Evolutionary conservation across 2,888 invertebrate genomes (phyloP), one percentile per base, ranked within the genome.

Genomic region (Aleiodes leptofemur): DNA sequence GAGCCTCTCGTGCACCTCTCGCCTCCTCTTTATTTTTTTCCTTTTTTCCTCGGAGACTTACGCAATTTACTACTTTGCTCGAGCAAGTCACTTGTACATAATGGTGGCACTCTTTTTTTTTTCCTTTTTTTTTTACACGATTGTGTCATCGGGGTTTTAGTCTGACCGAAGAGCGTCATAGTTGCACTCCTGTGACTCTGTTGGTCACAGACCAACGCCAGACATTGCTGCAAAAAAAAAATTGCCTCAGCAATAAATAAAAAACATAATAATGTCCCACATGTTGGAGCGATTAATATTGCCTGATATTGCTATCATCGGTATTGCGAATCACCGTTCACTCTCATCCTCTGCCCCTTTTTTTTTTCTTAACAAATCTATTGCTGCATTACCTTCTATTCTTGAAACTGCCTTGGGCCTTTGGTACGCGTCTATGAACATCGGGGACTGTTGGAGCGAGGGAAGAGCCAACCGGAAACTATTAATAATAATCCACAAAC

Each of bases 381-480:
- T 34, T 29, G 48, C 50, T 69, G 50, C 53, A 53, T 50, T 53
- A 50, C 68, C 31, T 31, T 69, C 68, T 53, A 9, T 31, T 14
- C 5, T 48, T 9, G 23, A 4, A 23, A 23, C 68, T 31, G 51
- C 53, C 51, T 69, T 69, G 70, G 74, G 59, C 76, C 72, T 72
- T 1, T 23, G 59, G 4, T 68, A 68, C 77, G 79, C 76, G 82
- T 80, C 84, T 81, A 80, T 82, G 85, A 80, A 83, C 85, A 86
- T 86, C 77, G 86, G 81, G 86, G 85, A 86, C 81, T 83, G 85
- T 79, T 84, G 81, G 56, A 59, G 69, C 43, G 68, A 59, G 83
- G 86, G 85, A 86, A 86, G 86, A 87, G 83, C 84, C 83, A 85
- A 87, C 85, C 85, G 86, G 85, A 87, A 87, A 87, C 84, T 83